A percentile compares a stretch with the other conserved stretches of the same genome.
Evolutionary conservation across 2,888 invertebrate genomes (phyloP).

Genomic region (Tachina grossa): DNA sequence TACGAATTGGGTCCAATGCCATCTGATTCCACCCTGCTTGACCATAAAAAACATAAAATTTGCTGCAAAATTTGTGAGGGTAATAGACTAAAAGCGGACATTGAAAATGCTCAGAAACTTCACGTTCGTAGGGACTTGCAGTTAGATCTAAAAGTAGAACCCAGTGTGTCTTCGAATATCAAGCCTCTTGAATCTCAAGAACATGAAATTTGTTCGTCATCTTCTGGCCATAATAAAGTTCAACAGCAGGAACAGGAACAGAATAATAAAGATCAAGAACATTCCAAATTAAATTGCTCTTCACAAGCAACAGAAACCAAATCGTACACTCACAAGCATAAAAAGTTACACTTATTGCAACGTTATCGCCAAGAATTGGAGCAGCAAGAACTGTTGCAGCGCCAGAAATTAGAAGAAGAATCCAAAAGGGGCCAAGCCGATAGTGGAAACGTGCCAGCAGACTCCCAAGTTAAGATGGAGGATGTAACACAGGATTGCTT

Average conservation of each 20-base stretch:
- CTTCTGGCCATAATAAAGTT: slow-evolving; percentile 20
- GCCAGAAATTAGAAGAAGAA: slow-evolving; percentile 64
- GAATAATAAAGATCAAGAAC: slow-evolving; percentile 46
- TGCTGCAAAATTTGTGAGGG: slow-evolving; percentile 83
- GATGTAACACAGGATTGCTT: slow-evolving; percentile 69
- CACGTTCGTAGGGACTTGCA: slow-evolving; percentile 47
- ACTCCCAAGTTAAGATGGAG: slow-evolving; percentile 60
- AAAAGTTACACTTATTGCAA: slow-evolving; percentile 78
- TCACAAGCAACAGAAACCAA: slow-evolving; percentile 40
- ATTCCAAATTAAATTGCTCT: slow-evolving; percentile 65
- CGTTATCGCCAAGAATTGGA: slow-evolving; percentile 78
- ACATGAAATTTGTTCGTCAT: slow-evolving; percentile 38
- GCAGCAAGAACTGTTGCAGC: slow-evolving; percentile 73
- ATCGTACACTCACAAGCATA: slow-evolving; percentile 76
- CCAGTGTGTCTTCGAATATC: background rate
- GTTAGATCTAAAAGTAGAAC: slow-evolving; percentile 37
- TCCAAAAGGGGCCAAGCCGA: slow-evolving; percentile 35
- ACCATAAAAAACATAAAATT: slow-evolving; percentile 81
- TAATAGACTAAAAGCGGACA: slow-evolving; percentile 71
- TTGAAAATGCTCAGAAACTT: slow-evolving; percentile 21
- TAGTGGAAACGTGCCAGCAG: background rate
- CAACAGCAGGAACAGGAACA: slow-evolving; percentile 2
- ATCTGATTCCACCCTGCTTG: slow-evolving; percentile 81
- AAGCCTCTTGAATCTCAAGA: slow-evolving; percentile 40
- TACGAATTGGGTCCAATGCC: slow-evolving; percentile 89